These are phyloP conservation scores for Cantharis rufa DNA, from an alignment of 2,888 invertebrate genomes.

Conservation along the genomic window DNA sequence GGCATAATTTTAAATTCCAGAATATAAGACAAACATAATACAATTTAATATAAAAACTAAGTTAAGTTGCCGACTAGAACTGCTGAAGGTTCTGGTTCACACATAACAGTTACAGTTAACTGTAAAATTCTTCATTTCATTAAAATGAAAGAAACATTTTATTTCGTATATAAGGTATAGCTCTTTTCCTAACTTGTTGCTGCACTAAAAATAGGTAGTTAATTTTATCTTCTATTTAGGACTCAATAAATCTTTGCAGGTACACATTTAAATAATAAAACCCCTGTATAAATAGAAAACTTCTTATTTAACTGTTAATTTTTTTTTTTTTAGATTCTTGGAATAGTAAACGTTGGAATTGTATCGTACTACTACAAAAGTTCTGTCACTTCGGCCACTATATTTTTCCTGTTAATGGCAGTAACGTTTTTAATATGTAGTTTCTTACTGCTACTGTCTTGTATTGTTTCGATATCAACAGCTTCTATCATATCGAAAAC, in stretches of 20 bases:
- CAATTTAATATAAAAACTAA: too few species aligned
- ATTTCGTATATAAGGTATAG: too few species aligned
- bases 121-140: too few species aligned
- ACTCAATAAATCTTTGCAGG: neutral
- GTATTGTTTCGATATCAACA: slow-evolving; percentile 77
- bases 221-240: neutral
- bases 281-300: neutral
- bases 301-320: slow-evolving; percentile 34
- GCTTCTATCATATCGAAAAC: slow-evolving; percentile 85
- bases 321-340: slow-evolving; percentile 67
- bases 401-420: slow-evolving; percentile 75
- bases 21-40: too few species aligned
- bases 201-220: neutral
- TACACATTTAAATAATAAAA: neutral
- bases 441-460: slow-evolving; percentile 73
- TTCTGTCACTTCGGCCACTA: slow-evolving; percentile 54
- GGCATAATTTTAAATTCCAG: too few species aligned
- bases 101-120: too few species aligned
- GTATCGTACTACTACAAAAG: slow-evolving; percentile 63
- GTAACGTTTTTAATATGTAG: slow-evolving; percentile 81
- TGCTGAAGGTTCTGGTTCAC: too few species aligned
- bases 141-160: too few species aligned
- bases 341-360: slow-evolving; percentile 74
- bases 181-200: too few species aligned
- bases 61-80: too few species aligned